Percentiles rank a stretch among this genome's conserved stretches.
Conservation (phyloP, 53 echinoderm and acorn worm species). For the Holothuria leucospilota region DNA sequence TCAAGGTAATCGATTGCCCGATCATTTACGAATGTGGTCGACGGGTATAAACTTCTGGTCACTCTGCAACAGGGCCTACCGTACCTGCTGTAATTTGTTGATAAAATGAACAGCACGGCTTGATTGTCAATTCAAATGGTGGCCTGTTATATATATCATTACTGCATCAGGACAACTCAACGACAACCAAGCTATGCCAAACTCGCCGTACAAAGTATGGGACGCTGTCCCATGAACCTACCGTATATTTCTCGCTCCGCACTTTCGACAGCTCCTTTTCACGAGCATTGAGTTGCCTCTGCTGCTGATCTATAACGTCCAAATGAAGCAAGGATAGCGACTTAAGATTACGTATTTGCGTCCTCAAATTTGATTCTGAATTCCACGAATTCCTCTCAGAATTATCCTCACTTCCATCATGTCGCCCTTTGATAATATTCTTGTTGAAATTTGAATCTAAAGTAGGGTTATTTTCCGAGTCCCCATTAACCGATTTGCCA, state of each 20-base stretch:
- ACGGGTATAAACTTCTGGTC: no score
- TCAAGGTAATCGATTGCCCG: no score
- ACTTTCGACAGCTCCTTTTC: conserved; percentile 87
- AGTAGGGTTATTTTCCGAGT: conserved; percentile 40
- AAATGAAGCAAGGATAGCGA: conserved; percentile 91
- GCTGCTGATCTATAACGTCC: conserved; percentile 95
- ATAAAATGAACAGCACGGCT: no score
- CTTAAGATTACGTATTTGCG: conserved; percentile 87
- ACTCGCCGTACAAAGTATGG: no score
- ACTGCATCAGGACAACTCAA: no score
- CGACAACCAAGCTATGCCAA: no score
- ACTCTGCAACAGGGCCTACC: no score
- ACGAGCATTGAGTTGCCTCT: conserved; percentile 68
- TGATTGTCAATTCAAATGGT: no score
- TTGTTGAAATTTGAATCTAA: conserved; percentile 31
- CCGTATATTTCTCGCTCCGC: conserved; percentile 92
- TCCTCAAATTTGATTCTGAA: conserved; percentile 51
- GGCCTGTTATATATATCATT: no score
- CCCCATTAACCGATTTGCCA: conserved; percentile 11
- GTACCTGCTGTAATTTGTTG: no score
- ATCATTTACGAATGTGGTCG: no score
- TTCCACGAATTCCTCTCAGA: background rate
- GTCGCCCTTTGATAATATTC: background rate
- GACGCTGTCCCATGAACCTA: conserved; percentile 38
- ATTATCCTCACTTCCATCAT: conserved; percentile 10